A percentile compares a stretch with the other conserved stretches of the same genome.
phyloP scores from a whole-genome alignment of 2,797 vertebrate species.

The Aeoliscus strigatus region DNA sequence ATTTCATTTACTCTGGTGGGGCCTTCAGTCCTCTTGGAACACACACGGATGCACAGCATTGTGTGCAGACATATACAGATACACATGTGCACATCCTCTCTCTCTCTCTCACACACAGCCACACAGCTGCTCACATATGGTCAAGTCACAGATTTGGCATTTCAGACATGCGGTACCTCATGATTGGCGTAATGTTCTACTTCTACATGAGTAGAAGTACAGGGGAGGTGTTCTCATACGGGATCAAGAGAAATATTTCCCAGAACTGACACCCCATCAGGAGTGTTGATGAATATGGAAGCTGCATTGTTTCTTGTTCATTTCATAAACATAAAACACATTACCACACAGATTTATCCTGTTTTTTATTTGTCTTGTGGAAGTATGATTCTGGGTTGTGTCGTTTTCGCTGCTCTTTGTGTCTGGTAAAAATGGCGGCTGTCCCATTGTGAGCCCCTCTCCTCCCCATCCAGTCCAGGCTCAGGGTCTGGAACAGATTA shows the following conservation, averaged over 20 bases:
- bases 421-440: slow-evolving; percentile 62
- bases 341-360: slow-evolving; percentile 10
- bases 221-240: slow-evolving; percentile 10
- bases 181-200: slow-evolving; percentile 25
- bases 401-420: slow-evolving; percentile 48
- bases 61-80: slow-evolving; percentile 38
- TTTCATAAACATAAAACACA: slow-evolving; percentile 5
- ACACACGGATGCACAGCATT: slow-evolving; percentile 34
- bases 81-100: slow-evolving; percentile 6
- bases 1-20: slow-evolving; percentile 47
- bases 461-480: slow-evolving; percentile 56
- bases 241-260: slow-evolving; percentile 17
- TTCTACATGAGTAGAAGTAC: slow-evolving; percentile 2
- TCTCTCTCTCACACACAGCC: slow-evolving; percentile 21
- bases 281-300: slow-evolving; percentile 18
- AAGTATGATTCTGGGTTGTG: slow-evolving; percentile 14
- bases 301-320: not conserved
- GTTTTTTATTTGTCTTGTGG: slow-evolving; percentile 1
- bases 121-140: slow-evolving; percentile 29
- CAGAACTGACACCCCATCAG: slow-evolving; percentile 10
- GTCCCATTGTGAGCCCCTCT: slow-evolving; percentile 61
- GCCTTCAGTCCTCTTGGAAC: slow-evolving; percentile 33
- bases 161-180: slow-evolving; percentile 53
- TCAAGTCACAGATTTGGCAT: slow-evolving; percentile 58
- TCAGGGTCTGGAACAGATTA: slow-evolving; percentile 78